Evolutionary conservation across 2,888 invertebrate species (phyloP).

Genomic region (Caradrina kadenii): DNA sequence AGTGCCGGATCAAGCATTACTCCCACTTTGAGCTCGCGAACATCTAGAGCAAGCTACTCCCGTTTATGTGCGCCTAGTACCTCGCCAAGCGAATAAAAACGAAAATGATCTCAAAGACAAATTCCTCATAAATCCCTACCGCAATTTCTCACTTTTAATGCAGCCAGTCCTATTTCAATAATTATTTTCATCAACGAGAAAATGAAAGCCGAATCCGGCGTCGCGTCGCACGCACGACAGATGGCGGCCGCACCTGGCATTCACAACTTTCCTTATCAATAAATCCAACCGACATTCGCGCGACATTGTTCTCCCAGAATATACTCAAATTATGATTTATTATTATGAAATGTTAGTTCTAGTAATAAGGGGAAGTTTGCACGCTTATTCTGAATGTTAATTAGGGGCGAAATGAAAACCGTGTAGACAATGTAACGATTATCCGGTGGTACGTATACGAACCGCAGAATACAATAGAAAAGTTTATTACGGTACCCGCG

Average conservation of each 20-base stretch:
- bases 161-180: slow-evolving; percentile 66
- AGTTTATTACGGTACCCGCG: slow-evolving; percentile 84
- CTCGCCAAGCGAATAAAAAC: slow-evolving; percentile 53
- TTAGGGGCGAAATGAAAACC: slow-evolving; percentile 73
- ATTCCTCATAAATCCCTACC: slow-evolving; percentile 59
- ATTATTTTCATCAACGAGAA: slow-evolving; percentile 72
- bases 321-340: slow-evolving; percentile 68
- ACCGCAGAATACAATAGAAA: slow-evolving; percentile 83
- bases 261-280: slow-evolving; percentile 83
- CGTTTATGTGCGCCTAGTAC: slow-evolving; percentile 57
- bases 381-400: slow-evolving; percentile 67
- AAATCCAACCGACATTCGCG: slow-evolving; percentile 70
- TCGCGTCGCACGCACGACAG: slow-evolving; percentile 70
- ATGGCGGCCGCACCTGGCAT: slow-evolving; percentile 77
- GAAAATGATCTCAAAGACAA: slow-evolving; percentile 62
- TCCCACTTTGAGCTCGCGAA: slow-evolving; percentile 66
- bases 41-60: slow-evolving; percentile 59
- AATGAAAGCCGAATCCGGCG: slow-evolving; percentile 71
- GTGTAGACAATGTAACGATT: slow-evolving; percentile 65
- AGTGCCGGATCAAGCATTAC: slow-evolving; percentile 70
- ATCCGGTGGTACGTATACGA: slow-evolving; percentile 69
- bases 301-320: slow-evolving; percentile 64
- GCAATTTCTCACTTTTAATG: slow-evolving; percentile 66
- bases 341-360: slow-evolving; percentile 60
- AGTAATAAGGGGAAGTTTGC: slow-evolving; percentile 56